Evolutionary conservation across 1,140 invertebrate genomes (phyloP).

Genomic region (Mercenaria mercenaria): DNA sequence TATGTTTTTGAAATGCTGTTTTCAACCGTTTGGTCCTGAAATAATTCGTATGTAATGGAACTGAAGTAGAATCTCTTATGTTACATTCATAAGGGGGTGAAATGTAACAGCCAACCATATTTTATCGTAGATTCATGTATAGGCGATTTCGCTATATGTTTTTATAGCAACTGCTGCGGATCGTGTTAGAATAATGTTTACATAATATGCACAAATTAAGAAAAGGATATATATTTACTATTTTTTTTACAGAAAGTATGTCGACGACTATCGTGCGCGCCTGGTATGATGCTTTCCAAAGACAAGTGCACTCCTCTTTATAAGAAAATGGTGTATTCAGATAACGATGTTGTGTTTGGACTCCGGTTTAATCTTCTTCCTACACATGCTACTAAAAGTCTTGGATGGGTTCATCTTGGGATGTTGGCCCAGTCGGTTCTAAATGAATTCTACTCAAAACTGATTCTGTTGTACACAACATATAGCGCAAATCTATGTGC

Average conservation of each 20-base stretch:
- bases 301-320: not conserved
- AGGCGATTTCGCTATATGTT: too few species aligned
- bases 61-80: too few species aligned
- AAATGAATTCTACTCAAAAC: not conserved
- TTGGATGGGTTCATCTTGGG: not conserved
- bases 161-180: too few species aligned
- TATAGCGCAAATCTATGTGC: not conserved
- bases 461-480: not conserved
- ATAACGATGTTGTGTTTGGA: not conserved
- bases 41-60: too few species aligned
- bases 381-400: not conserved
- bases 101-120: too few species aligned
- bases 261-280: not conserved
- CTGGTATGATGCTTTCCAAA: not conserved
- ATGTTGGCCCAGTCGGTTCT: not conserved
- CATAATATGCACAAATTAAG: too few species aligned
- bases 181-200: too few species aligned
- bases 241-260: not conserved
- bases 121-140: too few species aligned
- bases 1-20: too few species aligned
- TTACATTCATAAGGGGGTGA: too few species aligned
- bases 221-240: too few species aligned
- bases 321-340: not conserved
- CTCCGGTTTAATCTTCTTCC: not conserved
- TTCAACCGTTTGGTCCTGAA: too few species aligned